These are phyloP conservation scores for Micromys minutus DNA, from an alignment of 2,113 vertebrate species.

Conservation along the genomic window DNA sequence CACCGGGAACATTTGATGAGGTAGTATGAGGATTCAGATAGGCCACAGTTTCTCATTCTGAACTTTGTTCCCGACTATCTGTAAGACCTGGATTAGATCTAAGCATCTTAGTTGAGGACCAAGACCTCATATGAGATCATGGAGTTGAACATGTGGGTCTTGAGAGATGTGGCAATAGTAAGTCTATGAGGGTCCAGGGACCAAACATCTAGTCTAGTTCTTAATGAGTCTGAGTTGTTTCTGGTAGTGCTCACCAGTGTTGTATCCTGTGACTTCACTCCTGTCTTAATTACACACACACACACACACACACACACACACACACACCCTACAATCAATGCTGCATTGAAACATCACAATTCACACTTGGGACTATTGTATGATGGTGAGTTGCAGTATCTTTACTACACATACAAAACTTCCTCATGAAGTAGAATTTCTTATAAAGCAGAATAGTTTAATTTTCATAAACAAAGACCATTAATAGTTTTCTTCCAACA, in stretches of 20 bases:
- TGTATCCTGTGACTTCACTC: background rate
- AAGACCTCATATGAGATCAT: background rate
- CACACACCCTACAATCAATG: background rate
- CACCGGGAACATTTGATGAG: background rate
- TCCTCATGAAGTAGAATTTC: no score
- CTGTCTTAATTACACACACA: background rate
- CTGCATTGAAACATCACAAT: background rate
- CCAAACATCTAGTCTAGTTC: background rate
- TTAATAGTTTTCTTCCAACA: background rate
- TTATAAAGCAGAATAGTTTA: background rate
- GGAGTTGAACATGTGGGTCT: background rate
- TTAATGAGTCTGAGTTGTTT: background rate
- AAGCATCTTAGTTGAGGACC: background rate
- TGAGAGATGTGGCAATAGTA: background rate
- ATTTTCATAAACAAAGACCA: background rate
- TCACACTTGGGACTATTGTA: background rate
- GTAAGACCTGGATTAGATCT: background rate
- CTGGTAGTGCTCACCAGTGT: background rate
- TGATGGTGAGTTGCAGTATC: background rate
- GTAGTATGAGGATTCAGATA: background rate
- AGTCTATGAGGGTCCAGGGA: background rate
- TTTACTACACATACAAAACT: background rate
- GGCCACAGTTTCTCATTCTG: background rate
- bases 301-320: background rate
- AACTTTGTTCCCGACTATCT: background rate